phyloP scores from a whole-genome alignment of 2,888 invertebrate species.

The Escarpia spicata region DNA sequence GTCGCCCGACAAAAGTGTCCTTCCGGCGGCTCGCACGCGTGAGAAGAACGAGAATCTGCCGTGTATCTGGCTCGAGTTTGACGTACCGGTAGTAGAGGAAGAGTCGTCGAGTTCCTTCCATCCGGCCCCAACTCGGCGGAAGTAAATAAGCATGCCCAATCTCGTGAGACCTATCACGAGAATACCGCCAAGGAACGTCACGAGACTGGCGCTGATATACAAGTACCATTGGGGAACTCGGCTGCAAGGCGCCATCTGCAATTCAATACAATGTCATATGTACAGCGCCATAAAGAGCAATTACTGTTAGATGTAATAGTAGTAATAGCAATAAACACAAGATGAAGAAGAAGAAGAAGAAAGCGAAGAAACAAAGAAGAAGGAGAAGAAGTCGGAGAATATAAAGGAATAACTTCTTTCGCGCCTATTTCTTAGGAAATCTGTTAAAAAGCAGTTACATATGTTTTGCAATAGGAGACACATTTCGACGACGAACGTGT shows the following conservation, averaged over 20 bases:
- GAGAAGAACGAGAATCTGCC: constrained; percentile 21
- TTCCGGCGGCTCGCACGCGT: constrained; percentile 30
- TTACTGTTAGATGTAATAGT: too few species aligned
- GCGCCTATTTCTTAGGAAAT: too few species aligned
- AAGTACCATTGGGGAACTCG: constrained; percentile 33
- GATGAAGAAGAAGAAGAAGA: too few species aligned
- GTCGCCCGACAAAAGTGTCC: constrained; percentile 32
- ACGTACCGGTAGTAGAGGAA: neutral
- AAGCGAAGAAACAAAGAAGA: too few species aligned
- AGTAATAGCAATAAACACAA: too few species aligned
- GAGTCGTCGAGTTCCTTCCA: neutral
- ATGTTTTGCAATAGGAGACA: too few species aligned
- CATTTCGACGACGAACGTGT: too few species aligned
- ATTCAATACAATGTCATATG: neutral
- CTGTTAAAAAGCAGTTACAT: too few species aligned
- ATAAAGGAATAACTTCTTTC: too few species aligned
- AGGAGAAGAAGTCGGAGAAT: too few species aligned
- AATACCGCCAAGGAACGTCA: constrained; percentile 39
- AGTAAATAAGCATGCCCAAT: neutral
- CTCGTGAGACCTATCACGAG: constrained; percentile 21
- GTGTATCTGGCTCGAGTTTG: neutral
- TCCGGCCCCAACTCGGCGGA: neutral
- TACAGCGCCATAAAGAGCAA: neutral
- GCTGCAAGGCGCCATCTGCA: constrained; percentile 37
- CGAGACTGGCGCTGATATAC: constrained; percentile 34